Evolutionary conservation across 2,113 vertebrate genomes (phyloP).

Genomic region (Python bivittatus): DNA sequence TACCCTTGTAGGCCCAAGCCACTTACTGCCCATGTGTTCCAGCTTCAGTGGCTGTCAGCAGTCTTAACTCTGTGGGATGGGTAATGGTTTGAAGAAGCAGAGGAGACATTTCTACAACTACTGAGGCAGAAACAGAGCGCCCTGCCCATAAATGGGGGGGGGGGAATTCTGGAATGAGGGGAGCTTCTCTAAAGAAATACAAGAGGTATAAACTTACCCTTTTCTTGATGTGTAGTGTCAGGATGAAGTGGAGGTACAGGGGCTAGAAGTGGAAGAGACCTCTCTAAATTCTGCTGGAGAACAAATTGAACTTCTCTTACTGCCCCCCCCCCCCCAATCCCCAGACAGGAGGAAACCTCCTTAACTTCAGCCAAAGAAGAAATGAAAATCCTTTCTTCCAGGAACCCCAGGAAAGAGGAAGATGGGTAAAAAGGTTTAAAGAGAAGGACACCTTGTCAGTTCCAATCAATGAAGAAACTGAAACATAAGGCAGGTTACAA

Average conservation of each 20-base stretch:
- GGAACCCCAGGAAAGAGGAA: too few relatives aligned
- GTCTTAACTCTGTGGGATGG: background rate
- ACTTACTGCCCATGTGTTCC: too few relatives aligned
- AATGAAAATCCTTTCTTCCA: too few relatives aligned
- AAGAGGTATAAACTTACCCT: background rate
- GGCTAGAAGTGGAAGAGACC: background rate
- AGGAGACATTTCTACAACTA: background rate
- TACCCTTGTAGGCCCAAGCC: too few relatives aligned
- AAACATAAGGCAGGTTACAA: too few relatives aligned
- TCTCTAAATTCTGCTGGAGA: background rate
- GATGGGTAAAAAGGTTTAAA: too few relatives aligned
- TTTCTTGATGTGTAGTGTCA: background rate
- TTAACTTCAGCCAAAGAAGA: too few relatives aligned
- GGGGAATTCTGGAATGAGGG: background rate
- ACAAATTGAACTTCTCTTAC: background rate
- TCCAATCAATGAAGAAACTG: too few relatives aligned
- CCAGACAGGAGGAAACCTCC: background rate
- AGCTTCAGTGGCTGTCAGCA: background rate
- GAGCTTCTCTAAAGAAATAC: background rate
- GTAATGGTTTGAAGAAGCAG: background rate
- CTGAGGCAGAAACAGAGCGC: background rate
- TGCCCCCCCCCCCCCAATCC: background rate
- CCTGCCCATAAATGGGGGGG: background rate
- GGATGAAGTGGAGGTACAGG: background rate
- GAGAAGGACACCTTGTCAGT: too few relatives aligned